Evolutionary conservation across 2,113 vertebrate genomes (phyloP), one percentile per base, ranked within the genome.

Genomic region (Terrapene triunguis): DNA sequence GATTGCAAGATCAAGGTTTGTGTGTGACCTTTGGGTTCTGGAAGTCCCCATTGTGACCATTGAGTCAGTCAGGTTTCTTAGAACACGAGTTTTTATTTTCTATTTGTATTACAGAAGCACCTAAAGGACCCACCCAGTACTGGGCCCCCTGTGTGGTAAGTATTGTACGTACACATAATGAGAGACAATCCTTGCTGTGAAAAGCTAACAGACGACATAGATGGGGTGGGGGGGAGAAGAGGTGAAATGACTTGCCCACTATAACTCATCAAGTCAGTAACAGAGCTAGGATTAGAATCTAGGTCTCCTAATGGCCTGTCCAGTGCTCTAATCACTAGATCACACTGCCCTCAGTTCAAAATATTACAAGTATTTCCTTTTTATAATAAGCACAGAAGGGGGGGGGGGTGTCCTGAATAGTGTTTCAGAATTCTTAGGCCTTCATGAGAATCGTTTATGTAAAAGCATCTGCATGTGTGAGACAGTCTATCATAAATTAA

Each of bases 331-430:
- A 87, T 90, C 84, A 62, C 92, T 95, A 80, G 54, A 92, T 93
- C 72, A 92, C 79, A 86, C 80, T 96, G 76, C 82, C 92, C 78
- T 19, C 94, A 91, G 94, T 81, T 93, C 62, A 27, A 91, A 82
- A 22, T 17, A 10, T 5, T 32, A 38, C 76, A 80, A 29, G 35
- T 96, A 89, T 47, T 89, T 78, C 2, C 25, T 92, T 90, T 25
- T 25, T 9, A 21, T 59, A 88, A 87, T 87, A 25, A 85, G 9
- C 72, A 80, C 48, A 2, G 5, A 69, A 35, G 1, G 76, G 22
- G 14, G 14, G 42, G 3, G 51, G 51, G 21, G 21, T 29, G 38
- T 57, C 27, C 72, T 19, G 59, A 72, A 50, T 9, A 47, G 21
- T 2, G 29, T 84, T 21, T 65, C 22, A 72, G 38, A 84, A 55